Evolutionary conservation across 2,113 vertebrate genomes (phyloP), one percentile per base, ranked within the genome.

Genomic region (Callochromis pleurospilus): DNA sequence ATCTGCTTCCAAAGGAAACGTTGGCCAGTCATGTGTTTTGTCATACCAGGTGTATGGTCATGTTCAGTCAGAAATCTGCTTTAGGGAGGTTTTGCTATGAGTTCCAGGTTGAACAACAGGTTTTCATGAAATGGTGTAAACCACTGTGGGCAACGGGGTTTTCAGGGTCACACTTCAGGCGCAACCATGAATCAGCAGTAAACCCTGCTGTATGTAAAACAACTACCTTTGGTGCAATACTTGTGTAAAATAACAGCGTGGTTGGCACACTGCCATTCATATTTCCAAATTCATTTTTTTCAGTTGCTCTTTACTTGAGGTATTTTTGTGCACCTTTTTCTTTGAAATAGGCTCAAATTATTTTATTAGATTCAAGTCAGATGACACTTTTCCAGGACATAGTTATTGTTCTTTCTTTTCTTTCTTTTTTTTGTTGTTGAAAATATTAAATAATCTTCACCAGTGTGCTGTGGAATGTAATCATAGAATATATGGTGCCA

Each of bases 1-100:
- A 73, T 42, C 38, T 10, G 13, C 5, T 70, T 70, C 5, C 7
- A 70, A 42, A 26, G 21, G 13, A 45, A 45, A 26, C 0, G 0
- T 45, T 45, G 21, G 68, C 68, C 21, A 17, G 5, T 73, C 38
- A 45, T 36, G 0, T 15, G 68, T 17, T 42, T 45, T 45, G 7
- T 45, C 38, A 73, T 3, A 45, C 5, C 68, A 45, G 40, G 14
- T 45, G 1, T 73, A 73, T 45, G 3, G 13, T 31, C 40, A 73
- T 10, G 56, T 33, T 60, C 56, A 33, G 29, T 60, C 29, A 45
- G 14, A 29, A 45, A 73, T 45, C 5, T 26, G 13, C 40, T 26
- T 1, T 62, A 62, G 19, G 1, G 1, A 62, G 29, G 1, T 62
- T 62, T 62, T 19, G 58, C 58, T 73, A 4, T 1, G 14, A 29